These are phyloP conservation scores for Sinocyclocheilus grahami DNA, from an alignment of 2,113 vertebrate species.

Conservation along the genomic window DNA sequence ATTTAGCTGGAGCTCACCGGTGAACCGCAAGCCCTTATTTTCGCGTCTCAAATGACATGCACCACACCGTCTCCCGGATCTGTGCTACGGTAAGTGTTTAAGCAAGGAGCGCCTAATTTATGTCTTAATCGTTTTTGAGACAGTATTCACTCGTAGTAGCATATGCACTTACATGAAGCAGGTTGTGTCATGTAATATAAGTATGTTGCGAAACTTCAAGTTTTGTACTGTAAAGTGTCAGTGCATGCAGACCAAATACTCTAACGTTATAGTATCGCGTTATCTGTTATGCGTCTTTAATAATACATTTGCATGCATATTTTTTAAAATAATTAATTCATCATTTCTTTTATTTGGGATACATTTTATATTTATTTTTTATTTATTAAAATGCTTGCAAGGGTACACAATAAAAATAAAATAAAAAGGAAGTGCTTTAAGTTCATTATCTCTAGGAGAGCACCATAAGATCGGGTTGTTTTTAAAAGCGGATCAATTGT, in stretches of 20 bases:
- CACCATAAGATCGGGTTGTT: slow-evolving; percentile 8
- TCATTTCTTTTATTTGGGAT: neutral
- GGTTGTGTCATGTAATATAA: slow-evolving; percentile 69
- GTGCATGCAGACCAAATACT: neutral
- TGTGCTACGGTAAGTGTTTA: slow-evolving; percentile 47
- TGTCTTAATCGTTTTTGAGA: neutral
- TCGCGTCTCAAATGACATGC: slow-evolving; percentile 44
- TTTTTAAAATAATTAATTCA: neutral
- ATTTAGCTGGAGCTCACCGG: slow-evolving; percentile 5
- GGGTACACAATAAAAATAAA: neutral
- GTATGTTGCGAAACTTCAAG: slow-evolving; percentile 70
- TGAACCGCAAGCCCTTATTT: slow-evolving; percentile 27
- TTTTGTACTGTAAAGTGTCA: slow-evolving; percentile 43
- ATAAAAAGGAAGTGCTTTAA: neutral
- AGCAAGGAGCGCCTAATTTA: neutral
- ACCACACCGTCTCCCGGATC: slow-evolving; percentile 7
- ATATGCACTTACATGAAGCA: slow-evolving; percentile 48
- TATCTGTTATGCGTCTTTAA: neutral
- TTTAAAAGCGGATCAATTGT: neutral
- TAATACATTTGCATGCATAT: neutral
- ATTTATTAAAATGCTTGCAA: neutral
- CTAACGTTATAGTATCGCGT: neutral
- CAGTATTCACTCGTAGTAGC: slow-evolving; percentile 17
- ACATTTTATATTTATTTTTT: neutral
- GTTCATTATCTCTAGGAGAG: neutral